These are phyloP conservation scores for Macaria notata DNA, from an alignment of 2,888 invertebrate species.

Conservation along the genomic window DNA sequence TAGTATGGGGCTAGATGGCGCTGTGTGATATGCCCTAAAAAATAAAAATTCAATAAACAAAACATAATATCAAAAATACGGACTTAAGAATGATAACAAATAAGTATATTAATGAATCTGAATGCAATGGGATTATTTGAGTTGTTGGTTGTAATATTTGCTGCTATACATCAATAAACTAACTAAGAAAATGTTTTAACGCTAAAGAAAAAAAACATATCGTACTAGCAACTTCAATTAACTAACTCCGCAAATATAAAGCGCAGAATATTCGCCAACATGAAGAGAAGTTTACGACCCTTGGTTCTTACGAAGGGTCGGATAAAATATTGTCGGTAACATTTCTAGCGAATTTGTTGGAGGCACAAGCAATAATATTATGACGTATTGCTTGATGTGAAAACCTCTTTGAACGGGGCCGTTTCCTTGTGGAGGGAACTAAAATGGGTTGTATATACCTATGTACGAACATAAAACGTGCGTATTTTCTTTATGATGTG, in stretches of 20 bases:
- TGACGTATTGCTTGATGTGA: conserved; percentile 73
- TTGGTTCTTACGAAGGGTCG: conserved; percentile 54
- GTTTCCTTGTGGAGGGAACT: conserved; percentile 35
- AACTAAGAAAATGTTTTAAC: too few relatives aligned
- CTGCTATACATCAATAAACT: too few relatives aligned
- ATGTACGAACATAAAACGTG: conserved; percentile 24
- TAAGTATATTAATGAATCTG: too few relatives aligned
- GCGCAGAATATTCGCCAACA: conserved; percentile 31
- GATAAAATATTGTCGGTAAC: conserved; percentile 75
- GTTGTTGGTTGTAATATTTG: too few relatives aligned
- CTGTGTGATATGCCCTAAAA: too few relatives aligned
- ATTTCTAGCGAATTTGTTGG: conserved; percentile 63
- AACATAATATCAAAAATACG: too few relatives aligned
- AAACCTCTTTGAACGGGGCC: conserved; percentile 52
- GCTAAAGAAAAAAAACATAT: too few relatives aligned
- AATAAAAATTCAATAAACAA: too few relatives aligned
- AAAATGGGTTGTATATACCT: conserved; percentile 23
- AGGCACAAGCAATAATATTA: conserved; percentile 78
- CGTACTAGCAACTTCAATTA: too few relatives aligned
- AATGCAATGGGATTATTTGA: too few relatives aligned
- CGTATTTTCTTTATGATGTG: conserved; percentile 33
- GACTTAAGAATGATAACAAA: too few relatives aligned
- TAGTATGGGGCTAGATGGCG: too few relatives aligned
- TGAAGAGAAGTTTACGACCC: conserved; percentile 51
- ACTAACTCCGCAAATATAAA: conserved; percentile 4